Base-by-base conservation (phyloP, 23 tunicate genomes). In the Trididemnum nubilum region DNA sequence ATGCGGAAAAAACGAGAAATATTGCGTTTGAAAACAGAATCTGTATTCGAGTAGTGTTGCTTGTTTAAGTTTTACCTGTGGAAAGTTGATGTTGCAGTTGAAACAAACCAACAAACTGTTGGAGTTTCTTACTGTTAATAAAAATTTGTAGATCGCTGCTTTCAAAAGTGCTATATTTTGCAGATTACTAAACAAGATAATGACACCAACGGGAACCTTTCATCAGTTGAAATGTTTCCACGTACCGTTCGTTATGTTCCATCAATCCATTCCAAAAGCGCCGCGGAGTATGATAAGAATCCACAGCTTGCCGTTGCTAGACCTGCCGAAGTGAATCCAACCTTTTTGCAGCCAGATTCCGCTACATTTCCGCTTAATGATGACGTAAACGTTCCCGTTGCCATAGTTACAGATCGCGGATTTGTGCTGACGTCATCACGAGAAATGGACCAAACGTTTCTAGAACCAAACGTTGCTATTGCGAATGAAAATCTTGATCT, bases 241-340 rank as follows among this genome's bases (percentile, higher is more conserved):
- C 51, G 49, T 38, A 34, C 86, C 21, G 70, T 82, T 24, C 65
- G 84, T 51, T 80, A 74, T 66, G 37, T 80, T 36, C 32, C 86
- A 21, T 23, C 75, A 12, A n/a, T 80, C 18, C 50, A 22, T 1
- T 49, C 78, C 1, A 24, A 24, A 9, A 21, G 21, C 32, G 36
- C 67, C 23, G 86, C 21, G 32, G 34, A 54, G 50, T 36, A 4
- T 12, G 29, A 1, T 2, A 28, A 31, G 25, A 33, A 22, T 39
- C 35, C 59, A 2, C 60, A 29, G 37, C 30, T 37, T 22, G 23
- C 59, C 31, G 59, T 21, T 28, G 60, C 73, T 3, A 36, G 73
- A 60, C 66, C 81, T 3, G 60, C 30, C 25, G 81, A 74, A 25
- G 40, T 34, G 33, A 73, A 83, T 35, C 87, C 87, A 2, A 30